These are phyloP conservation scores for Maconellicoccus hirsutus DNA, from an alignment of 1,140 invertebrate genomes.

Conservation along the genomic window DNA sequence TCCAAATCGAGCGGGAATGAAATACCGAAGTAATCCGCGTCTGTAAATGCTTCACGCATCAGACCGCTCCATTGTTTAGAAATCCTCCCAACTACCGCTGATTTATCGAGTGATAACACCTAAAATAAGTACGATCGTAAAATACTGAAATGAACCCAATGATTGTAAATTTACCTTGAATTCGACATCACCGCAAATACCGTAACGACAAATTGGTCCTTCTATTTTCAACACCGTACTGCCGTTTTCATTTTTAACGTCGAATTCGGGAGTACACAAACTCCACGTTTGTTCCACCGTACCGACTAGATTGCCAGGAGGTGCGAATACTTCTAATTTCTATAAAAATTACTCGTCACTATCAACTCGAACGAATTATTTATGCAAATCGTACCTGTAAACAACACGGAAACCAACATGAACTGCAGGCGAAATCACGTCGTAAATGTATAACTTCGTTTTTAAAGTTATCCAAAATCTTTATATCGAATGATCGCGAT, in stretches of 20 bases:
- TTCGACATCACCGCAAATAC: conserved; percentile 66
- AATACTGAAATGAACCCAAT: too few species aligned
- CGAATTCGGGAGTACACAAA: conserved; percentile 60
- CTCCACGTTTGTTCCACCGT: conserved; percentile 76
- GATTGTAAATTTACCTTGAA: conserved; percentile 40
- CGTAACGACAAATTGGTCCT: conserved; percentile 70
- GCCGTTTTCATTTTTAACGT: conserved; percentile 62
- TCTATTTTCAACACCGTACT: conserved; percentile 67
- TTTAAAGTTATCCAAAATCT: conserved; percentile 62
- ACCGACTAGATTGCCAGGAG: conserved; percentile 60
- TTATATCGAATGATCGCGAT: conserved; percentile 69
- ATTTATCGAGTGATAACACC: conserved; percentile 43
- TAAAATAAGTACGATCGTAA: not conserved
- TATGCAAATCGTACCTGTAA: conserved; percentile 47
- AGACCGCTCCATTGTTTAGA: conserved; percentile 65
- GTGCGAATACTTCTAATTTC: conserved; percentile 56
- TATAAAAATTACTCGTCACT: conserved; percentile 31
- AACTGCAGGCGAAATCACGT: conserved; percentile 60
- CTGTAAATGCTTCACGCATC: conserved; percentile 55
- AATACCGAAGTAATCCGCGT: conserved; percentile 66
- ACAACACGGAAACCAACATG: conserved; percentile 73
- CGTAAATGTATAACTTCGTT: conserved; percentile 61
- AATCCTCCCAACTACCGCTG: conserved; percentile 56
- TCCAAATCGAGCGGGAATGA: conserved; percentile 68
- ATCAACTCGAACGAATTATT: conserved; percentile 24